phyloP scores from a whole-genome alignment of 1,140 invertebrate species.

The Papilio polyxenes region DNA sequence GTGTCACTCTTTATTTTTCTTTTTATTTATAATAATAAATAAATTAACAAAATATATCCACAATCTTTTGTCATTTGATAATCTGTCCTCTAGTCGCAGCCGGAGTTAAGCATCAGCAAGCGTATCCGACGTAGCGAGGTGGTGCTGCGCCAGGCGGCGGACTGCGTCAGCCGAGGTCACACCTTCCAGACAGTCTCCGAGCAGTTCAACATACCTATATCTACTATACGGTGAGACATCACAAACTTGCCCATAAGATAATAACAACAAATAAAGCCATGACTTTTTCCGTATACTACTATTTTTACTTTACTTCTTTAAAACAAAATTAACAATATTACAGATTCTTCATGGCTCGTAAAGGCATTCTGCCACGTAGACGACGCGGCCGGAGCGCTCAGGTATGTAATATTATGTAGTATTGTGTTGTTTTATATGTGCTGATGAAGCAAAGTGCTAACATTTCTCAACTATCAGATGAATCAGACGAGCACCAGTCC shows the following conservation, averaged over 20 bases:
- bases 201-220: conserved; percentile 91
- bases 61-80: too few relatives aligned
- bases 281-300: neutral
- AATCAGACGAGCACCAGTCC: conserved; percentile 61
- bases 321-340: conserved; percentile 56
- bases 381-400: conserved; percentile 84
- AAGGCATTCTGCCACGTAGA: conserved; percentile 88
- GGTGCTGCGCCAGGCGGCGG: conserved; percentile 87
- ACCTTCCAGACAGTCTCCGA: conserved; percentile 91
- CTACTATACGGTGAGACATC: conserved; percentile 84
- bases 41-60: too few relatives aligned
- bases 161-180: conserved; percentile 89
- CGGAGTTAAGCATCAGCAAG: conserved; percentile 64
- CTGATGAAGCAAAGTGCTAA: neutral
- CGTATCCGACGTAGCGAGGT: conserved; percentile 83
- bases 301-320: neutral
- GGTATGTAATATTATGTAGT: too few relatives aligned
- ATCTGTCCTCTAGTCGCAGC: conserved; percentile 43
- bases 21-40: too few relatives aligned
- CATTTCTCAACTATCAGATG: conserved; percentile 44
- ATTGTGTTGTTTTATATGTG: neutral
- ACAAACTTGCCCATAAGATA: too few relatives aligned
- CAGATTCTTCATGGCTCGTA: conserved; percentile 90
- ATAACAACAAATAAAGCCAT: too few relatives aligned
- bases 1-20: too few relatives aligned